Evolutionary conservation across 1,140 invertebrate species (phyloP), one percentile per base, ranked within the genome.

Genomic region (Nautilus pompilius): DNA sequence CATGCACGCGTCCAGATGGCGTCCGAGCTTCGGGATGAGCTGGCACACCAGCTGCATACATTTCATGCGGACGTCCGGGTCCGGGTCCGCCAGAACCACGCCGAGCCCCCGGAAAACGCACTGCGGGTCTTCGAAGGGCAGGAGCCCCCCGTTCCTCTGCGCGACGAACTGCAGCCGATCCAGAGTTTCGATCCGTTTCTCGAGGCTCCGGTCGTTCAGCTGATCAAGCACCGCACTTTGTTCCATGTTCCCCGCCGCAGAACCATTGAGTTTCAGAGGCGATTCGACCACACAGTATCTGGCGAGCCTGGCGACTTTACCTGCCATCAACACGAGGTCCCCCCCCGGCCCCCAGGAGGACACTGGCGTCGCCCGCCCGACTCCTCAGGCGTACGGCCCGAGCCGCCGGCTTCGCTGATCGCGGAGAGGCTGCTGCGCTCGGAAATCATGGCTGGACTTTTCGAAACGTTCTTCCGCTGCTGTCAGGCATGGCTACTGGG

Each of bases 41-140:
- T 82, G 78, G 53, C 75, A 69, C 26, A 83, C 74, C 17, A 83
- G 68, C 33, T 80, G 74, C 15, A 80, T 74, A 55, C 80, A 81
- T 70, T 82, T 79, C 33, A 77, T 59, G 22, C 80, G 62, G 28
- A 82, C 78, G 58, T 82, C 78, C 80, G 77, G 80, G 64, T 78
- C 76, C 5, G 68, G 62, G 60, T 81, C 80, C 10, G 70, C 62
- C 15, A 83, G 63, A 15, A 77, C 74, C 28, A 73, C 62, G 15
- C 72, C 66, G 33, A 83, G 62, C 22, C 75, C 79, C 62, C 75
- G 68, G 58, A 82, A 83, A 49, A 82, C 76, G 3, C 76, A 68
- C 30, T 71, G 67, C 34, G 71, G 69, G 46, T 82, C 76, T 20
- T 62, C 65, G 56, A 82, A 84, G 15, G 79, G 80, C 24, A 82